Percentiles rank a stretch among this genome's conserved stretches.
phyloP scores from a whole-genome alignment of 2,888 invertebrate genomes.

The Myopa tessellatipennis region DNA sequence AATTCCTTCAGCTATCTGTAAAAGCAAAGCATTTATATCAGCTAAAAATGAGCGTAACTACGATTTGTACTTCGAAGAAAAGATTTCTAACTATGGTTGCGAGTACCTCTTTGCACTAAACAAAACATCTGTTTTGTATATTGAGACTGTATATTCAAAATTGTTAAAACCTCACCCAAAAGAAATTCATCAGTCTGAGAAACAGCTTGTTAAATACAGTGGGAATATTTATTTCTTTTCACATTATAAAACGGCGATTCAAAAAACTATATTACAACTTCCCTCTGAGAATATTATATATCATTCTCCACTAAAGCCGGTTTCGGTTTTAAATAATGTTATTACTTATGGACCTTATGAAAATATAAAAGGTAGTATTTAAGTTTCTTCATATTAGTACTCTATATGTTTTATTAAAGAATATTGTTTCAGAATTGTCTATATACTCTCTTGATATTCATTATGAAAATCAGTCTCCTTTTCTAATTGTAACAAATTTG shows the following conservation, averaged over 20 bases:
- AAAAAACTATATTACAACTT: slow-evolving; percentile 80
- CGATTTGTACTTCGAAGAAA: not conserved
- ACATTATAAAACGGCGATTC: slow-evolving; percentile 83
- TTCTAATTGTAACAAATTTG: slow-evolving; percentile 89
- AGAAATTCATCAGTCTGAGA: slow-evolving; percentile 91
- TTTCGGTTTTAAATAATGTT: slow-evolving; percentile 80
- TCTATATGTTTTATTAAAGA: not conserved
- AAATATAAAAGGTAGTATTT: slow-evolving; percentile 70
- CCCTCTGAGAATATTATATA: not conserved
- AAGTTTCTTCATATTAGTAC: too few relatives aligned
- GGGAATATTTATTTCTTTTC: slow-evolving; percentile 87
- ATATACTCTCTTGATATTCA: slow-evolving; percentile 82
- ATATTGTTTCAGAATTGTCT: slow-evolving; percentile 65
- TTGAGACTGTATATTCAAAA: slow-evolving; percentile 83
- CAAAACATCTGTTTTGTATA: slow-evolving; percentile 50
- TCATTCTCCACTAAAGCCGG: slow-evolving; percentile 52
- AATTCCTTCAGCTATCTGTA: not conserved
- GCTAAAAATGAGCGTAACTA: not conserved
- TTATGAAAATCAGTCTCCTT: slow-evolving; percentile 96
- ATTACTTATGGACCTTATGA: slow-evolving; percentile 91
- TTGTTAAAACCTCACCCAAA: slow-evolving; percentile 86
- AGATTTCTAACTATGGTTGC: not conserved
- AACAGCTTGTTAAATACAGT: slow-evolving; percentile 88
- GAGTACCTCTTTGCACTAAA: not conserved
- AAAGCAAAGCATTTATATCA: not conserved